Evolutionary conservation across 2,113 vertebrate species (phyloP).

Genomic region (Atherinomorus stipes): DNA sequence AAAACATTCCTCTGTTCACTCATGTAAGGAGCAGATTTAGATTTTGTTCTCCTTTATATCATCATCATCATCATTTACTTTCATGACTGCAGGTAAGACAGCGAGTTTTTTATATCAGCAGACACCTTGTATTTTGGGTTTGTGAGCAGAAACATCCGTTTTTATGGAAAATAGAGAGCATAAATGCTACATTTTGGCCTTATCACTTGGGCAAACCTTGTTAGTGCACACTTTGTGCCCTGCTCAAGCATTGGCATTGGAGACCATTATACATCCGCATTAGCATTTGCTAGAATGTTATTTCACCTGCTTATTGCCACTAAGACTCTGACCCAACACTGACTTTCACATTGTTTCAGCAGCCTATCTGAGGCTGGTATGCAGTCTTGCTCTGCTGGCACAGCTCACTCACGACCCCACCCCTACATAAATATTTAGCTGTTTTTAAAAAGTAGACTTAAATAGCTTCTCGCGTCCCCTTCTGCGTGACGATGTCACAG

Average conservation of each 20-base stretch:
- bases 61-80: background rate
- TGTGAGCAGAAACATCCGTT: background rate
- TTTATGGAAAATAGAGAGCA: too few relatives aligned
- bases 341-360: slow-evolving; percentile 6
- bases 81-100: background rate
- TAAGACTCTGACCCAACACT: slow-evolving; percentile 2
- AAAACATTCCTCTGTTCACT: background rate
- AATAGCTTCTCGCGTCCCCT: slow-evolving; percentile 1
- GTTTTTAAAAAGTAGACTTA: slow-evolving; percentile 20
- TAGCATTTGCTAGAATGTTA: background rate
- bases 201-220: background rate
- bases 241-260: background rate
- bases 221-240: background rate
- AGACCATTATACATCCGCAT: background rate
- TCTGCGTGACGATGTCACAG: background rate
- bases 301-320: slow-evolving; percentile 14
- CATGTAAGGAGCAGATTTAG: background rate
- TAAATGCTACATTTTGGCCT: background rate
- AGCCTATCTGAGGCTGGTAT: background rate
- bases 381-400: background rate
- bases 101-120: background rate
- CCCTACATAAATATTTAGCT: slow-evolving; percentile 5
- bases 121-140: background rate
- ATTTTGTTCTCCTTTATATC: background rate
- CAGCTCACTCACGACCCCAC: background rate